Conservation (phyloP, 2,797 vertebrate genomes). For the Pseudochirops cupreus region DNA sequence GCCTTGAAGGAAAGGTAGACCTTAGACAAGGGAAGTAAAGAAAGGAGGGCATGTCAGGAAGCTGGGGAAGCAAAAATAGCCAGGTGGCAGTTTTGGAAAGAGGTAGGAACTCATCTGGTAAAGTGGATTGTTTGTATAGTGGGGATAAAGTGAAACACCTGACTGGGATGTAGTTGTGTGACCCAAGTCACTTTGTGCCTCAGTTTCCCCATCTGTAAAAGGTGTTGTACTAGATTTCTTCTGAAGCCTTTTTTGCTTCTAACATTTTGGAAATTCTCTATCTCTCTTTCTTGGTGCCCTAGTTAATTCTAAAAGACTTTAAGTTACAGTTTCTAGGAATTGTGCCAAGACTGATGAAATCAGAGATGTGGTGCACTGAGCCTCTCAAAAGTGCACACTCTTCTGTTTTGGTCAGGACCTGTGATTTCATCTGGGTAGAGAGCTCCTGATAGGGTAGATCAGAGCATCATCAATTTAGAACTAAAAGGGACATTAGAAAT, state of each 20-base stretch:
- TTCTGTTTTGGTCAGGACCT: neutral
- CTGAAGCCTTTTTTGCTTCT: neutral
- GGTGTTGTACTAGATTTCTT: neutral
- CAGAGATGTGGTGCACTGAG: neutral
- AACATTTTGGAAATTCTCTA: neutral
- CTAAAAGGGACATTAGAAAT: too few species aligned
- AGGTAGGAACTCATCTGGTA: neutral
- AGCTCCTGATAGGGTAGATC: too few species aligned
- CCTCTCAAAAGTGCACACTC: neutral
- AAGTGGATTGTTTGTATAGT: neutral
- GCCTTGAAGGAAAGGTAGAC: neutral
- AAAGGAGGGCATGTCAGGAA: neutral
- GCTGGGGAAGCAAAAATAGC: neutral
- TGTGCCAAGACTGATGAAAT: neutral
- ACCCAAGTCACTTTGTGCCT: neutral
- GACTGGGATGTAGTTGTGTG: neutral
- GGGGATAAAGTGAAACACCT: neutral
- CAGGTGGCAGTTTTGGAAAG: neutral
- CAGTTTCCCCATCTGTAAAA: neutral
- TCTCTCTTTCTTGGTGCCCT: neutral
- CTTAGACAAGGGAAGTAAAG: neutral
- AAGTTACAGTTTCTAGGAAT: neutral
- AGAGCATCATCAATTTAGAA: too few species aligned
- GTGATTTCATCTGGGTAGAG: too few species aligned
- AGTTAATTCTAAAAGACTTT: neutral